Evolutionary conservation across 2,113 vertebrate genomes (phyloP).

Genomic region (Lonchura striata): DNA sequence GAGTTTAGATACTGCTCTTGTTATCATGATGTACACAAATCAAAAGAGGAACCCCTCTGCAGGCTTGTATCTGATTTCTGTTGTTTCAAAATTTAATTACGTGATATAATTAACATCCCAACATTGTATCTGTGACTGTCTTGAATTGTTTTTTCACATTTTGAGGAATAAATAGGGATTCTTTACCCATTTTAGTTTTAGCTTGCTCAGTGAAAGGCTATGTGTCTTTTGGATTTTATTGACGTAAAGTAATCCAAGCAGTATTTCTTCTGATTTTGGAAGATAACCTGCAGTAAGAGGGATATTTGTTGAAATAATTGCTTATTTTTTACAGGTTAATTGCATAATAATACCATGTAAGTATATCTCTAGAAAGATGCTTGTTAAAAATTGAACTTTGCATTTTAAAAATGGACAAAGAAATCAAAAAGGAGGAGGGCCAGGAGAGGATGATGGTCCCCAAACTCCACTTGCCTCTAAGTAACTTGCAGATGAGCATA

Average conservation of each 20-base stretch:
- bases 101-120: background rate
- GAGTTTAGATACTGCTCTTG: background rate
- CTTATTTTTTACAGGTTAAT: background rate
- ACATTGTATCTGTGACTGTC: background rate
- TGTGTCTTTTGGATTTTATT: background rate
- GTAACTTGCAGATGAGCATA: background rate
- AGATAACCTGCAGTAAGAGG: background rate
- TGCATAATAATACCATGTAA: background rate
- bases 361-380: background rate
- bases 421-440: background rate
- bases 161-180: background rate
- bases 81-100: constrained; percentile 10
- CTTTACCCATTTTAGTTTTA: background rate
- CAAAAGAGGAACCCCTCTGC: background rate
- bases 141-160: background rate
- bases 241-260: background rate
- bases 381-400: background rate
- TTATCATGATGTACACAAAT: background rate
- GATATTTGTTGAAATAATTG: background rate
- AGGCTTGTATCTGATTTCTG: constrained; percentile 23
- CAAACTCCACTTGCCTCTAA: background rate
- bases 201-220: background rate
- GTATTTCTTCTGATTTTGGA: background rate
- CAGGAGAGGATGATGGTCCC: background rate
- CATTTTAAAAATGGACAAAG: background rate